Percentiles rank a stretch among this genome's conserved stretches.
phyloP scores from a whole-genome alignment of 1,140 invertebrate species.

The Monomorium pharaonis region DNA sequence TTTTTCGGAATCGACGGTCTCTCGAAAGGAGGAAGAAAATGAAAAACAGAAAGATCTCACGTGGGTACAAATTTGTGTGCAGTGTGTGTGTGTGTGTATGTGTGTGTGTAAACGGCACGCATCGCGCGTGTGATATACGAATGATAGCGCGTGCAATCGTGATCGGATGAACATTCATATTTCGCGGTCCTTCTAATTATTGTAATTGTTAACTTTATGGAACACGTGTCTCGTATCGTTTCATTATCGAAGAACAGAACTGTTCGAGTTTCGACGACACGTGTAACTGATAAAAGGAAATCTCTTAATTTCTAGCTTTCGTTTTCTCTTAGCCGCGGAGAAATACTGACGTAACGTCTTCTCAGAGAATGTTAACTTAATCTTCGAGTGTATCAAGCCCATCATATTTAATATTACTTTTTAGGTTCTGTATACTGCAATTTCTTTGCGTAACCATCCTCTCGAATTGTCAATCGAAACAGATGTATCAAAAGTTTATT shows the following conservation, averaged over 20 bases:
- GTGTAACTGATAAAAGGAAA: background rate
- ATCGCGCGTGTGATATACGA: background rate
- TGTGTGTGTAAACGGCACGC: background rate
- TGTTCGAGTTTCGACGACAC: background rate
- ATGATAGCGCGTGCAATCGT: conserved; percentile 3
- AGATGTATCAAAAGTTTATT: background rate
- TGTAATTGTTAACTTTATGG: background rate
- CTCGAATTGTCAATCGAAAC: background rate
- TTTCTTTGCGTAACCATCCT: background rate
- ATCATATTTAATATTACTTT: background rate
- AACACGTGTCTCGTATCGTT: background rate
- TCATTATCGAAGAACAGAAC: background rate
- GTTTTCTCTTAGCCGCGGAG: background rate
- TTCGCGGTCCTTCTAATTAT: background rate
- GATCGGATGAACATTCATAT: background rate
- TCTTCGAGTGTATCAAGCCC: background rate
- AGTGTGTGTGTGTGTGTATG: background rate
- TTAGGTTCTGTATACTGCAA: background rate
- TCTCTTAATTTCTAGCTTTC: background rate
- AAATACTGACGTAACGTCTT: background rate
- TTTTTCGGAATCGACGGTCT: background rate
- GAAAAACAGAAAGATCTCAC: background rate
- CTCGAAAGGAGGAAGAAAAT: background rate
- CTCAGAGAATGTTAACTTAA: background rate
- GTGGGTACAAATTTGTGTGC: background rate